A percentile compares a stretch with the other conserved stretches of the same genome.
phyloP scores from a whole-genome alignment of 2,888 invertebrate genomes.

The Seira ritae region DNA sequence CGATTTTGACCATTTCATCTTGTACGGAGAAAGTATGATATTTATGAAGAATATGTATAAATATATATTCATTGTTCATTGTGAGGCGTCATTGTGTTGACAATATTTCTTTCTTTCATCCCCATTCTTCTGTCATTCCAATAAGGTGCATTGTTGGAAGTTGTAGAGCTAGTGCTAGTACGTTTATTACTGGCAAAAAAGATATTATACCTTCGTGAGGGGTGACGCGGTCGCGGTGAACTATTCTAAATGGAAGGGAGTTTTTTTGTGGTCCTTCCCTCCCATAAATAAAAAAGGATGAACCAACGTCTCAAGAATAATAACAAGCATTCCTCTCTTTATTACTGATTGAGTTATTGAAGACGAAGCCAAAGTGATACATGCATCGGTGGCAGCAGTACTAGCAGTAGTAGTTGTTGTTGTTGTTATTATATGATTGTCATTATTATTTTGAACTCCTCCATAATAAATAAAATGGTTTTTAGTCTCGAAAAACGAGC shows the following conservation, averaged over 20 bases:
- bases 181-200: background rate
- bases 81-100: background rate
- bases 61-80: conserved; percentile 1
- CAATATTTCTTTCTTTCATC: background rate
- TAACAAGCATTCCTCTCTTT: background rate
- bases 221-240: background rate
- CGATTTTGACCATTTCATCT: no score
- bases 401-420: no score
- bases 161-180: no score
- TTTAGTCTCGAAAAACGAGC: background rate
- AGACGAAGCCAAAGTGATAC: background rate
- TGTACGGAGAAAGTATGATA: no score
- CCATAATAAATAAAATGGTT: background rate
- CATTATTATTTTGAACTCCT: background rate
- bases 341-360: conserved; percentile 10
- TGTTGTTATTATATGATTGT: background rate
- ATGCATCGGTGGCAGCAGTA: background rate
- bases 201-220: background rate
- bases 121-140: conserved; percentile 14
- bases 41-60: no score
- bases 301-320: background rate
- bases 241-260: background rate
- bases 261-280: background rate
- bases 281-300: background rate
- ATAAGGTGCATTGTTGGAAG: background rate